Conservation (phyloP, 2,113 vertebrate species). For the Emydura subglobosa region DNA sequence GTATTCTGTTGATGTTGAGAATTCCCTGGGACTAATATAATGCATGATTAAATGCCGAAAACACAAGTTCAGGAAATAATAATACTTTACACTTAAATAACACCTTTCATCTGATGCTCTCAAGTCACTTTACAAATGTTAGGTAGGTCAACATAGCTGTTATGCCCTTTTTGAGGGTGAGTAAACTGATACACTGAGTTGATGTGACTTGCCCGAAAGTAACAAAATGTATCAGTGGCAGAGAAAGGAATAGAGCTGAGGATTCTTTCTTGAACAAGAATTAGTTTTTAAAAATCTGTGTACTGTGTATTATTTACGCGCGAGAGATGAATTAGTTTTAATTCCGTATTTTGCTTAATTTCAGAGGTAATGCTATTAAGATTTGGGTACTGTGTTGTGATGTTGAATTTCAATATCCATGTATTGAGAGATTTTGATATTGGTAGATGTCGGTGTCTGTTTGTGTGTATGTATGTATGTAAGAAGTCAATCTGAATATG, state of each 20-base stretch:
- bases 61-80: not conserved
- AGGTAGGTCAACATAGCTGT: not conserved
- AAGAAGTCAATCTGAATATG: too few species aligned
- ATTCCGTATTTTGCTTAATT: not conserved
- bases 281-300: not conserved
- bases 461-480: too few species aligned
- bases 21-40: not conserved
- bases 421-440: not conserved
- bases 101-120: not conserved
- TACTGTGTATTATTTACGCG: not conserved
- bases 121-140: accelerated
- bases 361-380: not conserved
- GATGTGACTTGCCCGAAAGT: not conserved
- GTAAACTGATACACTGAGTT: not conserved
- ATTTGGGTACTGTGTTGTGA: not conserved
- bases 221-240: not conserved
- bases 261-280: not conserved
- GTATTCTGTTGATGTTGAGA: not conserved
- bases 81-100: not conserved
- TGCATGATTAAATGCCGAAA: not conserved
- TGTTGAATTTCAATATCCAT: not conserved
- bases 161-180: not conserved
- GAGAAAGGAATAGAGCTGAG: not conserved
- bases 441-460: not conserved
- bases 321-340: not conserved